Percentiles rank a stretch among this genome's conserved stretches.
Conservation (phyloP, 2,113 vertebrate genomes). For the Benitochromis conjunctus region DNA sequence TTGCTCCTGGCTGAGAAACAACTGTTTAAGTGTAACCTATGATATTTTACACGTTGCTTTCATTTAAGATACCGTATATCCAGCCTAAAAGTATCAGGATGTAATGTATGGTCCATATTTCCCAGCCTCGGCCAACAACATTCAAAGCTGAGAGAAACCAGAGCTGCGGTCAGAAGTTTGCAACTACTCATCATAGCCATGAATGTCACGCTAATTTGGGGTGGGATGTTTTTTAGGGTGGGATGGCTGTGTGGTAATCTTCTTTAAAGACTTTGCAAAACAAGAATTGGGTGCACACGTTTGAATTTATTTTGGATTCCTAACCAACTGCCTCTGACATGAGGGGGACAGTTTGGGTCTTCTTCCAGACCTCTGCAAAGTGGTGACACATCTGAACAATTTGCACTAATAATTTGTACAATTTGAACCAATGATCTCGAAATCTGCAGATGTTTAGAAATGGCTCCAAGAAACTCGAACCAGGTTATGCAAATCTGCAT, state of each 20-base stretch:
- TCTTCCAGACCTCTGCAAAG: background rate
- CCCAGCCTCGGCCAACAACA: background rate
- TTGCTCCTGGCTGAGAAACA: background rate
- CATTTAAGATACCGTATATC: background rate
- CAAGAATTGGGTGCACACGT: background rate
- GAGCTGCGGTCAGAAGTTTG: background rate
- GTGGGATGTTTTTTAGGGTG: no score
- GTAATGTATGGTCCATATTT: background rate
- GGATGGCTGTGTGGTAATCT: rapidly evolving
- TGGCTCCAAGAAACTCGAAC: background rate
- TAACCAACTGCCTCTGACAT: background rate
- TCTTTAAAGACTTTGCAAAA: background rate
- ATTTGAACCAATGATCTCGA: rapidly evolving
- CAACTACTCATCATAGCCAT: background rate
- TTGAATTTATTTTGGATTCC: background rate
- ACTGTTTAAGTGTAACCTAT: background rate
- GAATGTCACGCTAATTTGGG: background rate
- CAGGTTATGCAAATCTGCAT: background rate
- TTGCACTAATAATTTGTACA: background rate
- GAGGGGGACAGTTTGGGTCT: rapidly evolving
- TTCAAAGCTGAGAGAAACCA: background rate
- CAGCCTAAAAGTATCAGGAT: background rate
- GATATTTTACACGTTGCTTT: background rate
- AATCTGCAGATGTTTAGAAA: background rate
- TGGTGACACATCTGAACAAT: background rate